Base-by-base conservation (phyloP, 2,888 invertebrate species). In the Reticulitermes lucifugus region DNA sequence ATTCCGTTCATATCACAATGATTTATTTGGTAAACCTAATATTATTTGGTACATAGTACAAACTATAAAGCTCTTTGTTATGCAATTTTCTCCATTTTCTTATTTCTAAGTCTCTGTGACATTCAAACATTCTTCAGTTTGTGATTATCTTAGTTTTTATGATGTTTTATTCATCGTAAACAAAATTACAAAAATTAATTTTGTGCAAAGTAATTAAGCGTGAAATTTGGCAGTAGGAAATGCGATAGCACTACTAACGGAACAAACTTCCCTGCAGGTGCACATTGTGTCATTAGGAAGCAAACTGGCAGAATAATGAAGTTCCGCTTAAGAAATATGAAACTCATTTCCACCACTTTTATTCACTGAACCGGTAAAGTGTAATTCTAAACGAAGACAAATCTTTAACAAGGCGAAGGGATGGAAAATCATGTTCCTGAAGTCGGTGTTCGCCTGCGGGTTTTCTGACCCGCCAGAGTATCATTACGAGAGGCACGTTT, bases 341-440 rank as follows among this genome's bases (percentile, higher is more conserved):
- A 41, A 73, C 41, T 73, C 25, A 73, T 73, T 73, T 73, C 6
- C 35, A 41, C 21, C 35, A 73, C 25, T 73, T 73, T 73, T 73
- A 41, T 35, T 41, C 73, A 12, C 6, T 41, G 73, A 41, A 73
- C 10, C 70, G 41, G 73, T 21, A 35, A 73, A 35, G 35, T 41
- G 73, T 73, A 73, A n/a, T 60, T 80, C 35, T 29, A 80, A 80
- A 80, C 60, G 80, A 60, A 80, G 80, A 35, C 59, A 80, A 59
- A 60, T 80, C 80, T 80, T 59, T 80, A 80, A 80, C 80, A 60
- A 80, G 60, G 80, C 22, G 59, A 80, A 80, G 80, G 60, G 80
- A 80, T 59, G 59, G 80, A 60, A 80, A 80, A 80, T 80, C 80
- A 80, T 60, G 80, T 80, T 80, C 79, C 14, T 60, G 51, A 41